Evolutionary conservation across 2,888 invertebrate genomes (phyloP), one percentile per base, ranked within the genome.

Genomic region (Cheiracanthium punctorium): DNA sequence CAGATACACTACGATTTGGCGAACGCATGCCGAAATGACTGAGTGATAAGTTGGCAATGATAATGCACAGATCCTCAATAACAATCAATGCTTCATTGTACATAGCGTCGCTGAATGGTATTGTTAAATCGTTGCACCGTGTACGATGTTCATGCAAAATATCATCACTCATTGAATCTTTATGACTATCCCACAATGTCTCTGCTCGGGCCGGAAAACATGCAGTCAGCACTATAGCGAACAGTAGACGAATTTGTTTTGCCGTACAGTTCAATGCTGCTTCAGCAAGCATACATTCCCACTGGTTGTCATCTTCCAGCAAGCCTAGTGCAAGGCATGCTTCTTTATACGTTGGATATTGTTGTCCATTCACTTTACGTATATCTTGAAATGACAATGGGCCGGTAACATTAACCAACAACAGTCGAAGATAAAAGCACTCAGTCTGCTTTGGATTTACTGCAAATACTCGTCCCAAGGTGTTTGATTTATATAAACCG

Each of bases 31-130:
- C 37, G 37, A 37, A 37, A 37, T 20, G 24, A 52, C 37, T 37
- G 37, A 65, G 65, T 65, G 65, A 17, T 65, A 65, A 65, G 65
- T 65, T 65, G 65, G 65, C 29, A 76, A 65, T 76, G 76, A 76
- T 29, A 76, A 76, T 67, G 76, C 67, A 76, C 65, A 67, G 76
- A 76, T 76, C 65, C 29, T 76, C 67, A 43, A 76, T 67, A 76
- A 67, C 76, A 76, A 76, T 76, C 76, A 76, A 76, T 76, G 76
- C 76, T 76, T 76, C 67, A 76, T 76, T 76, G 67, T 76, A 76
- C 76, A 76, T 76, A 29, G 37, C 76, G 76, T 76, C 76, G 29
- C 67, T 76, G 76, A 76, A 76, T 76, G 67, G 28, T 37, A 41
- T 75, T 24, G 71, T 71, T 71, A 71, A 41, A 41, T 71, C 71